These are phyloP conservation scores for Gymnoscopelus braueri DNA, from an alignment of 2,797 vertebrate genomes.

Conservation along the genomic window DNA sequence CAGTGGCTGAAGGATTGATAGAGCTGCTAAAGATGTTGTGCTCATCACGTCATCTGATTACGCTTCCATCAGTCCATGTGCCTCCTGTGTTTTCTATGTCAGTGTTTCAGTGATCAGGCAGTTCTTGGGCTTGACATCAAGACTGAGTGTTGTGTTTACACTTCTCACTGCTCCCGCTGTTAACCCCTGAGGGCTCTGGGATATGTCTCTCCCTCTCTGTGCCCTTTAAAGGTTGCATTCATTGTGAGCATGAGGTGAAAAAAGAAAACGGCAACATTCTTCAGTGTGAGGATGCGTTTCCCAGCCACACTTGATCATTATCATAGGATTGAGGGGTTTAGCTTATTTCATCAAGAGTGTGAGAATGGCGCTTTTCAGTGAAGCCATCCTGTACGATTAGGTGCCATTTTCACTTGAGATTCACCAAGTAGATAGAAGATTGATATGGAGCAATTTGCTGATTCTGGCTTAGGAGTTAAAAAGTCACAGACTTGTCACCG, in stretches of 20 bases:
- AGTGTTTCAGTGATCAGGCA: constrained; percentile 48
- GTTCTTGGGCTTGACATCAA: constrained; percentile 65
- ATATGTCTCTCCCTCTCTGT: constrained; percentile 68
- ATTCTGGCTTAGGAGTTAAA: constrained; percentile 33
- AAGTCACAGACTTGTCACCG: constrained; percentile 23
- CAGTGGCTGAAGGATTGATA: constrained; percentile 20
- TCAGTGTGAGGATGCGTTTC: constrained; percentile 50
- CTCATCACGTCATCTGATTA: neutral
- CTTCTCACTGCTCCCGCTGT: constrained; percentile 63
- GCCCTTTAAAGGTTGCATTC: constrained; percentile 82
- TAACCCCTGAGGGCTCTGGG: constrained; percentile 79
- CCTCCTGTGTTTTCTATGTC: constrained; percentile 37
- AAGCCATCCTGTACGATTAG: constrained; percentile 15
- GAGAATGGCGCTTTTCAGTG: constrained; percentile 26
- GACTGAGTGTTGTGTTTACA: constrained; percentile 70
- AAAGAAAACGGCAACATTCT: constrained; percentile 67
- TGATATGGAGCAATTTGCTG: constrained; percentile 38
- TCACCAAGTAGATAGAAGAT: constrained; percentile 12
- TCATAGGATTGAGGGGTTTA: constrained; percentile 20
- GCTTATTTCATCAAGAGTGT: constrained; percentile 32
- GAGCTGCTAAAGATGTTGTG: neutral
- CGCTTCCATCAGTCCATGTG: neutral
- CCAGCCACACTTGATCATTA: constrained; percentile 41
- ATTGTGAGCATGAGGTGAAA: constrained; percentile 43
- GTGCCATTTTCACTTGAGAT: constrained; percentile 13